Evolutionary conservation across 2,888 invertebrate genomes (phyloP).

Genomic region (Ptychoptera albimana): DNA sequence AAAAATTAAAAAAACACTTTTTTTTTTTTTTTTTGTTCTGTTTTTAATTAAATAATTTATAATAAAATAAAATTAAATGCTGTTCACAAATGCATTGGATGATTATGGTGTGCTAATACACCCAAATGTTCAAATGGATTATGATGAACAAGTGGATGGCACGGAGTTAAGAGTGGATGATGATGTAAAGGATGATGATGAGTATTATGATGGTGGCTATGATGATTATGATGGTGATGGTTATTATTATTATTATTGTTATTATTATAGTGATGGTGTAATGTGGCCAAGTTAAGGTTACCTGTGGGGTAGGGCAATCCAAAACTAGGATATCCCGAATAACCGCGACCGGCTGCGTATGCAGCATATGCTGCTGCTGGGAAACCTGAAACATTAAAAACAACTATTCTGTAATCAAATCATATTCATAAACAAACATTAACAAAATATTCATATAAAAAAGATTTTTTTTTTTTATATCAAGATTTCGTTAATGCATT

Average conservation of each 20-base stretch:
- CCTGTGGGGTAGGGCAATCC: slow-evolving; percentile 96
- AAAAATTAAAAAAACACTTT: background rate
- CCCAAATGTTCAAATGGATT: slow-evolving; percentile 11
- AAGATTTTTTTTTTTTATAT: background rate
- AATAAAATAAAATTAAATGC: slow-evolving; percentile 15
- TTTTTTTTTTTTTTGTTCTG: slow-evolving; percentile 2
- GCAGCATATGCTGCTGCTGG: slow-evolving; percentile 91
- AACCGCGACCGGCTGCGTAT: slow-evolving; percentile 91
- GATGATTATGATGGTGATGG: slow-evolving; percentile 29
- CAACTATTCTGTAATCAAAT: background rate
- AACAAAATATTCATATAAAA: background rate
- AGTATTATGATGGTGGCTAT: slow-evolving; percentile 28
- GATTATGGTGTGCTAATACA: slow-evolving; percentile 28
- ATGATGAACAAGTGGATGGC: slow-evolving; percentile 45
- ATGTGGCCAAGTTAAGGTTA: slow-evolving; percentile 62
- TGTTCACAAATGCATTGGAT: slow-evolving; percentile 55
- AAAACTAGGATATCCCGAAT: slow-evolving; percentile 95
- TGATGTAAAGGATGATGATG: slow-evolving; percentile 39
- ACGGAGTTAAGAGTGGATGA: slow-evolving; percentile 41
- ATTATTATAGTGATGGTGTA: slow-evolving; percentile 52
- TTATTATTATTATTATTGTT: slow-evolving; percentile 18
- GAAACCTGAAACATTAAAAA: slow-evolving; percentile 53
- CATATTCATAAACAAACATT: background rate
- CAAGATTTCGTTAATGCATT: background rate
- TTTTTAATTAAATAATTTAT: background rate